Evolutionary conservation across 2,797 vertebrate genomes (phyloP).

Genomic region (Sardinella longiceps): DNA sequence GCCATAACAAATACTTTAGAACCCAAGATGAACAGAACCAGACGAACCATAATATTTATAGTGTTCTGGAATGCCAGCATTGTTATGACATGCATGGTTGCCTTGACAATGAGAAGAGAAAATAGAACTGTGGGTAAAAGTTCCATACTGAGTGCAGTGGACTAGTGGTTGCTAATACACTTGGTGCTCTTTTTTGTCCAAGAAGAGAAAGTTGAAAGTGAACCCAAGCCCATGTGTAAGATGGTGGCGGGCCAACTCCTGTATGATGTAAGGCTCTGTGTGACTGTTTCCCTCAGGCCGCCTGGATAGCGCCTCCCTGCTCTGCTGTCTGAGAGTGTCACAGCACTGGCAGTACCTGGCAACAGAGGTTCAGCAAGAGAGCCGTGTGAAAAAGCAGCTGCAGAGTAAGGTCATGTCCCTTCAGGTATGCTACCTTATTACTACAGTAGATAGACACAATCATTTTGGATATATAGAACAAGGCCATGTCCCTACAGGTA

Average conservation of each 20-base stretch:
- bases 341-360: conserved; percentile 75
- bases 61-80: too few relatives aligned
- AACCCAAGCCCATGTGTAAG: background rate
- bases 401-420: conserved; percentile 66
- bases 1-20: too few relatives aligned
- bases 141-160: background rate
- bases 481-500: too few relatives aligned
- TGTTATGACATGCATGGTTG: conserved; percentile 8
- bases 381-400: conserved; percentile 50
- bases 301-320: conserved; percentile 72
- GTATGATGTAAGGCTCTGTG: background rate
- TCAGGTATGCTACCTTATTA: conserved; percentile 76
- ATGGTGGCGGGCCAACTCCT: background rate
- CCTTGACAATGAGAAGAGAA: background rate
- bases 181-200: background rate
- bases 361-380: conserved; percentile 70
- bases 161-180: background rate
- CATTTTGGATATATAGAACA: too few relatives aligned
- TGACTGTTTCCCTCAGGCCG: conserved; percentile 70
- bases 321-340: conserved; percentile 74
- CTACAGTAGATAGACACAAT: too few relatives aligned
- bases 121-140: background rate
- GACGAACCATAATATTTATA: too few relatives aligned
- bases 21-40: too few relatives aligned
- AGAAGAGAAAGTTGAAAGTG: background rate